phyloP scores from a whole-genome alignment of 1,140 invertebrate species.

The Drosophila nannoptera region DNA sequence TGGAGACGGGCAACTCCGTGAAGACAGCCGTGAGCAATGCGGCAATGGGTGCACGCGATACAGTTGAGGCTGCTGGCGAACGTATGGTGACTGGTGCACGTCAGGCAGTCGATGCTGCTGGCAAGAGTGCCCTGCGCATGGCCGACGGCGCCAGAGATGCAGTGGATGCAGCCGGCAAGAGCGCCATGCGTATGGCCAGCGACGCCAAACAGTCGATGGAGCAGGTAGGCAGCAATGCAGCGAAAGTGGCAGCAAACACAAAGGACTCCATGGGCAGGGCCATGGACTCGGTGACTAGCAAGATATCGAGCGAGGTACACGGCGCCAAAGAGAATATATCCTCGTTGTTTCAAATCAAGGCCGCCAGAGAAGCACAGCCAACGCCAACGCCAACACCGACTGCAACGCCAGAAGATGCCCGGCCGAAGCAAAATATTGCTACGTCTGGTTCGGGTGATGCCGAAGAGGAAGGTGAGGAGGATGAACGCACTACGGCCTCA shows the following conservation, averaged over 20 bases:
- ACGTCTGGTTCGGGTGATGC: constrained; percentile 20
- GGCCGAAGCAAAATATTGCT: constrained; percentile 44
- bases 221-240: constrained; percentile 56
- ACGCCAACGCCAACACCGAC: constrained; percentile 40
- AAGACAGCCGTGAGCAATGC: constrained; percentile 54
- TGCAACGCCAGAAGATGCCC: constrained; percentile 49
- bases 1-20: constrained; percentile 39
- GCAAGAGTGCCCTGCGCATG: constrained; percentile 40
- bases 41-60: constrained; percentile 59
- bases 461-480: constrained; percentile 59
- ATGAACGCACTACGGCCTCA: constrained; percentile 74
- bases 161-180: constrained; percentile 51
- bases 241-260: constrained; percentile 54
- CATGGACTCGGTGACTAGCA: constrained; percentile 63
- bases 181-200: constrained; percentile 47
- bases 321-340: constrained; percentile 72
- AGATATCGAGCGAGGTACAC: constrained; percentile 63
- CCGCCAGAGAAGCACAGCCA: constrained; percentile 43
- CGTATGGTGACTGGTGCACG: constrained; percentile 62
- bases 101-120: constrained; percentile 57
- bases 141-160: constrained; percentile 40
- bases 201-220: constrained; percentile 55
- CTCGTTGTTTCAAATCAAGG: constrained; percentile 69
- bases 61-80: constrained; percentile 63
- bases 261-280: constrained; percentile 66